Evolutionary conservation across 2,888 invertebrate species (phyloP).

Genomic region (Allygus modestus): DNA sequence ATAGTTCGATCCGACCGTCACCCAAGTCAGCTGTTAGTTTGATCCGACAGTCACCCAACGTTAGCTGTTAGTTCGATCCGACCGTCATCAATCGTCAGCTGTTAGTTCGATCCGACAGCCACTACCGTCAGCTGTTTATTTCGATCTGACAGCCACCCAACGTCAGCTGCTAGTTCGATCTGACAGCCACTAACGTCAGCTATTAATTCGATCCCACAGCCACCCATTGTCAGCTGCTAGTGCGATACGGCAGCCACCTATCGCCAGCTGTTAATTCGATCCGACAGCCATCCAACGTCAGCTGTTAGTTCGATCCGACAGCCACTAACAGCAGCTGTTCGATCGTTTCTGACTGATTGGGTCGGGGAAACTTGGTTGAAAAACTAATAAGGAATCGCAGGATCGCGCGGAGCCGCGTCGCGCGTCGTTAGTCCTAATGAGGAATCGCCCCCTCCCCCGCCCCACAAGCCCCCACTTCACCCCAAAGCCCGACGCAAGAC

Average conservation of each 20-base stretch:
- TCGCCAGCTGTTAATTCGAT: no score
- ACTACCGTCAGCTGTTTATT: background rate
- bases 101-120: no score
- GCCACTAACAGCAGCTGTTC: background rate
- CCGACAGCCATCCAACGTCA: background rate
- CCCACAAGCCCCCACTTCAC: conserved; percentile 7
- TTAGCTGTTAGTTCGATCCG: no score
- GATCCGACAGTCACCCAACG: background rate
- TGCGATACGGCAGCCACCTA: no score
- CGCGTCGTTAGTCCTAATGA: conserved; percentile 57
- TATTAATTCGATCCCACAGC: no score
- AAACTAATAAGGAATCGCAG: conserved; percentile 62
- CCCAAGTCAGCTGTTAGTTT: no score
- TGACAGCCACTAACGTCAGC: no score
- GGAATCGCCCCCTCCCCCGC: conserved; percentile 48
- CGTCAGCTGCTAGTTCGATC: no score
- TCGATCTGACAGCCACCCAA: background rate
- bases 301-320: background rate
- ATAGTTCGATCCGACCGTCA: no score
- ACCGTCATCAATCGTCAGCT: no score
- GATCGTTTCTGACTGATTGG: conserved; percentile 22
- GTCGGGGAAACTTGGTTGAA: conserved; percentile 48
- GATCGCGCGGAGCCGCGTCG: conserved; percentile 39
- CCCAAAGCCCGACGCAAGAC: conserved; percentile 54
- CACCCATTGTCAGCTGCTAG: no score